Base-by-base conservation (phyloP, 1,140 invertebrate genomes). In the fruit fly (Drosophila melanogaster) region DNA sequence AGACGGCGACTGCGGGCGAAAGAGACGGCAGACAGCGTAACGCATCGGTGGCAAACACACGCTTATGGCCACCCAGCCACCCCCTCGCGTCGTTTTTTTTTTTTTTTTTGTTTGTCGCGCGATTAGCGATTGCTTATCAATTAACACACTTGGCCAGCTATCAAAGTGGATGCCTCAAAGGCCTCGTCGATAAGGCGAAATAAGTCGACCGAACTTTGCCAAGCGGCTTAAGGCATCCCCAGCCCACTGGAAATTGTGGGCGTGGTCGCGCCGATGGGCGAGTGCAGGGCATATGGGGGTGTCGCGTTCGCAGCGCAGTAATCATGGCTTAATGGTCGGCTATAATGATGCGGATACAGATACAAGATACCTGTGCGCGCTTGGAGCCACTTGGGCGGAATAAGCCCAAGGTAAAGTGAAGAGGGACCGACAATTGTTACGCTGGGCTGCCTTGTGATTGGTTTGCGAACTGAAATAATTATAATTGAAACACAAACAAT, bases 51-150 rank as follows among this genome's bases (percentile, higher is more conserved):
- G 50, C 46, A 58, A 43, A 56, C 41, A 17, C 54, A 41, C 53
- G 15, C 41, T 41, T 26, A 40, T 4, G 3, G 12, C 17, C 33
- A 10, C 47, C n/a, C 19, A 15, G 3, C 2, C 4, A 12, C 17
- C 11, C 5, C 11, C 11, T n/a, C 19, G 12, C 30, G 10, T n/a
- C n/a, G n/a, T n/a, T n/a, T 51, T 26, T n/a, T 15, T 26, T 17
- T 17, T 51, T 26, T n/a, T 15, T 38, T 17, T n/a, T 50, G 33
- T 15, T 17, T 2, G 17, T 38, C 4, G 22, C n/a, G 26, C 79
- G 73, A 76, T 79, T 71, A 66, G 41, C 65, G 71, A 61, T 72
- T 72, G 77, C 77, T 84, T 80, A 85, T 85, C 80, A 80, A 84
- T 84, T 80, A 76, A 56, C 81, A 80, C 81, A 86, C 51, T 77